These are phyloP conservation scores for Ophthalmolycus amberensis DNA, from an alignment of 2,113 vertebrate genomes.

Conservation along the genomic window DNA sequence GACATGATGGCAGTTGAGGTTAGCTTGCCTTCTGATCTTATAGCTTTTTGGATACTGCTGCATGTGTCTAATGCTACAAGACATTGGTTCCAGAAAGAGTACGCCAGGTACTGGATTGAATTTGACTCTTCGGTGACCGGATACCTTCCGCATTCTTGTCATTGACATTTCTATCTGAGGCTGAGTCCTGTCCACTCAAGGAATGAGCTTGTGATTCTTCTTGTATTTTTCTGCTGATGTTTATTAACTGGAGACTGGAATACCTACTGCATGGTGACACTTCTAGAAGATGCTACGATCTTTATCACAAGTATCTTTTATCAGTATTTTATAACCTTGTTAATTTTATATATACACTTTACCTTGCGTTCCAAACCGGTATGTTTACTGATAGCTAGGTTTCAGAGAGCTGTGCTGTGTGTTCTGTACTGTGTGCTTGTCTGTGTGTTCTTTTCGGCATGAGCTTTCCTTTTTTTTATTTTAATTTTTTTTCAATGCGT, in stretches of 20 bases:
- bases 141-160: conserved; percentile 43
- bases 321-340: conserved; percentile 85
- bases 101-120: conserved; percentile 18
- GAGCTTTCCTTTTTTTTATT: conserved; percentile 54
- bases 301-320: conserved; percentile 84
- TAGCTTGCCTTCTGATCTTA: conserved; percentile 33
- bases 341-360: conserved; percentile 81
- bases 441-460: conserved; percentile 61
- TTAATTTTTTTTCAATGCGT: conserved; percentile 48
- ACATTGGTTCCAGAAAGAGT: conserved; percentile 16
- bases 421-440: conserved; percentile 75
- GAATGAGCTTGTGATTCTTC: conserved; percentile 82
- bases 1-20: neutral
- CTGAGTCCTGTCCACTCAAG: conserved; percentile 62
- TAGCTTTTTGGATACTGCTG: conserved; percentile 42
- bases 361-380: conserved; percentile 68
- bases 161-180: conserved; percentile 60
- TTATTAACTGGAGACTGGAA: conserved; percentile 76
- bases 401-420: conserved; percentile 75
- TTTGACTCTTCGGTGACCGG: conserved; percentile 27
- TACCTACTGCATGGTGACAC: conserved; percentile 83
- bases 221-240: conserved; percentile 81
- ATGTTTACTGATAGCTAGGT: conserved; percentile 76
- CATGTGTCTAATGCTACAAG: conserved; percentile 50
- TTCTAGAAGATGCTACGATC: conserved; percentile 78